Evolutionary conservation across 2,888 invertebrate species (phyloP).

Genomic region (Acronicta psi): DNA sequence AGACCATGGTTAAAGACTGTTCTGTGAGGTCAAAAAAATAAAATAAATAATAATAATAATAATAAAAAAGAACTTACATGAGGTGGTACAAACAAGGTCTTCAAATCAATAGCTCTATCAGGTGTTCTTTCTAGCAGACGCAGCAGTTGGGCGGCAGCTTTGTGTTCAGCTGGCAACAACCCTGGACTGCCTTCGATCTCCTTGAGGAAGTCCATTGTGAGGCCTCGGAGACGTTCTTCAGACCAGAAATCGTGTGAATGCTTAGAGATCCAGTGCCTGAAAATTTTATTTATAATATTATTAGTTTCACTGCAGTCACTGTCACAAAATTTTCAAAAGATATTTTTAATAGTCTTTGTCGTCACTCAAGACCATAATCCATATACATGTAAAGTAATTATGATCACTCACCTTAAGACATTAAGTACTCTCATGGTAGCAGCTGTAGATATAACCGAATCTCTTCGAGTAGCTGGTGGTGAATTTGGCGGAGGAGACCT

Average conservation of each 20-base stretch:
- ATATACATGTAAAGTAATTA: background rate
- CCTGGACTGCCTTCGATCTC: conserved; percentile 96
- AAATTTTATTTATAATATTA: background rate
- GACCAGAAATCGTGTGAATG: conserved; percentile 96
- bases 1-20: no score
- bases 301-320: no score
- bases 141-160: conserved; percentile 95
- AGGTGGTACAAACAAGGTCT: conserved; percentile 91
- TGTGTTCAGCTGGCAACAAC: conserved; percentile 95
- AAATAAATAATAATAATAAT: background rate
- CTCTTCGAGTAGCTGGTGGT: conserved; percentile 86
- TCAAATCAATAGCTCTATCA: conserved; percentile 91
- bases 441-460: conserved; percentile 96
- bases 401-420: conserved; percentile 90
- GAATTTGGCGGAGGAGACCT: conserved; percentile 90
- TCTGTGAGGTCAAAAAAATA: no score
- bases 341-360: no score
- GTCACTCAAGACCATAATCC: no score
- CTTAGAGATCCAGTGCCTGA: conserved; percentile 96
- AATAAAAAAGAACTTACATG: conserved; percentile 81
- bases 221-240: conserved; percentile 91
- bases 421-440: conserved; percentile 97
- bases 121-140: conserved; percentile 94
- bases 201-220: conserved; percentile 95
- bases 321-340: background rate